Base-by-base conservation (phyloP, 2,888 invertebrate species). In the Therioaphis trifolii region DNA sequence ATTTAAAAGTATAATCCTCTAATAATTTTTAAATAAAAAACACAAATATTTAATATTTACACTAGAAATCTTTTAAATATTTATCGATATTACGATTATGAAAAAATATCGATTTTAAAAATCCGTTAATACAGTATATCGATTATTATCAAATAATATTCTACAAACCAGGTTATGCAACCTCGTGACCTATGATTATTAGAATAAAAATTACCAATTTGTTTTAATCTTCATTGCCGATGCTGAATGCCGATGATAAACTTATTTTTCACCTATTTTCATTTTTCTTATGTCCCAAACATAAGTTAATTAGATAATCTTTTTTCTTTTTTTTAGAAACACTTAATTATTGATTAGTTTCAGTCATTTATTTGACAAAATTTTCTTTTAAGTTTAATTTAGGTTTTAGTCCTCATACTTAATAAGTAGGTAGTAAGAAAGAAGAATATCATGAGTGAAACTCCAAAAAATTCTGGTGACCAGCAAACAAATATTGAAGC, bases 171-270 rank as follows among this genome's bases (percentile, higher is more conserved):
- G 82, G 82, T 74, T 82, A 82, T 82, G 49, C 82, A 82, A 82
- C 82, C 71, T 82, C 72, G 82, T 82, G 72, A 82, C 72, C 58
- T n/a, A 49, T 58, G 79, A 79, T 79, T 79, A 46, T 71, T 71
- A 69, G 0, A 72, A 63, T 46, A 77, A 77, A 66, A 49, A 29
- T 29, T 2, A 24, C 18, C 21, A 35, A 77, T 58, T 40, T 58
- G 46, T 80, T 71, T 46, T 11, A 29, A 80, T 46, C 29, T 46
- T 46, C 1, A 46, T 58, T 24, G 63, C 61, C 21, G 27, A 63
- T 24, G 63, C 61, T 21, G 27, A 63, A 63, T 35, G 35, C 35
- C 18, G 29, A 35, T 21, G 58, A 58, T 58, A 58, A 58, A 58
- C 18, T 24, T 11, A 21, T 58, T 11, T 46, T 46, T 15, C 12